Base-by-base conservation (phyloP, 2,113 vertebrate genomes). In the Edolisoma coerulescens region DNA sequence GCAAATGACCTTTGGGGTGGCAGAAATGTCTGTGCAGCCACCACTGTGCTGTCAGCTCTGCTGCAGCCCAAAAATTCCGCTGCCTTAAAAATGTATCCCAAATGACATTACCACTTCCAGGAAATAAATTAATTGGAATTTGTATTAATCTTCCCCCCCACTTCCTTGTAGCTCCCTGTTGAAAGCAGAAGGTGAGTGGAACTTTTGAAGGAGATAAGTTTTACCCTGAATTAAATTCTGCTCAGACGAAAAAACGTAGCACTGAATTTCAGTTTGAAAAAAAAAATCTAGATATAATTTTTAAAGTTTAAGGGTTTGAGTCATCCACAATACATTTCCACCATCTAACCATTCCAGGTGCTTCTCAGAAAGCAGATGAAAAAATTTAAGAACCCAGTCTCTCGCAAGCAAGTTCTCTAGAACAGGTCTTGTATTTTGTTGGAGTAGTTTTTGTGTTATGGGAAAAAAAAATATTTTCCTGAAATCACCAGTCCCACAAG, bases 1-100 rank as follows among this genome's bases (percentile, higher is more conserved):
- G 47, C 63, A 93, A 94, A 82, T 84, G 78, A 94, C 71, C 60
- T 94, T 93, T 95, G 76, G 54, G 53, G 60, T 69, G 16, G 42
- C 26, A 82, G 67, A 91, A 78, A 92, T 24, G 5, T 42, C 75
- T 65, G 23, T 69, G 33, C 84, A 84, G 45, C 39, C 37, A 68
- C 63, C 4, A 3, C 14, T 60, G 33, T n/a, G 35, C 37, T 94
- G 53, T 77, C 78, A 96, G 41, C 20, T 95, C 50, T 87, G 70
- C 50, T 80, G 59, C 41, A 87, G 70, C 11, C 37, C 77, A 17
- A 80, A 93, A 93, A 65, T 50, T 57, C 26, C 16, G 11, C 54
- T 86, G 45, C 23, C 77, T 84, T 89, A 74, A 87, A 96, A 92
- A 81, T n/a, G 13, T 35, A 54, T 50, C 49, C 41, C 8, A 16